Evolutionary conservation across 2,888 invertebrate genomes (phyloP).

Genomic region (Zaprionus lineosus): DNA sequence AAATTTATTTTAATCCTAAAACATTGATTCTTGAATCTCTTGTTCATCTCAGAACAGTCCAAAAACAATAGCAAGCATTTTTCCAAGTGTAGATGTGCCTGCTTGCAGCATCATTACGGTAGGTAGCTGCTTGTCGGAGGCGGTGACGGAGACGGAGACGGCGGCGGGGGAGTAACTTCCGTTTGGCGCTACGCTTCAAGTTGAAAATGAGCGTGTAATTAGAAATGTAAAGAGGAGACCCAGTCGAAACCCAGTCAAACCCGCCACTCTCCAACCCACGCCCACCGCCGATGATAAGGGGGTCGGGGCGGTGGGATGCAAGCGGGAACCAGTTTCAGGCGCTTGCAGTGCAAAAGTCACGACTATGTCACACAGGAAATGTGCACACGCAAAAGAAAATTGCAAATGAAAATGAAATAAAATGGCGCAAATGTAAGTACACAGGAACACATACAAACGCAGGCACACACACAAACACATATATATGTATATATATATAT

Average conservation of each 20-base stretch:
- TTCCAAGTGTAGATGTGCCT: not conserved
- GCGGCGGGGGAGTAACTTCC: conserved; percentile 39
- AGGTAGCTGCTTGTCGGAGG: conserved; percentile 23
- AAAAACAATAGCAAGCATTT: not conserved
- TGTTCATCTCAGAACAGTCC: too few relatives aligned
- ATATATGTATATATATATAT: conserved; percentile 3
- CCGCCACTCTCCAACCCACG: conserved; percentile 3
- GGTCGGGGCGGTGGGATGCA: too few relatives aligned
- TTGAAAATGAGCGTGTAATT: conserved; percentile 70
- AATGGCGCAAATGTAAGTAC: conserved; percentile 58
- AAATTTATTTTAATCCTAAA: too few relatives aligned
- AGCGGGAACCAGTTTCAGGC: conserved; percentile 1
- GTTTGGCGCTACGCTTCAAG: conserved; percentile 48
- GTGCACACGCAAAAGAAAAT: conserved; percentile 66
- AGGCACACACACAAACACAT: conserved; percentile 14
- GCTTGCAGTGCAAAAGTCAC: conserved; percentile 58
- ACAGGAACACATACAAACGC: conserved; percentile 21
- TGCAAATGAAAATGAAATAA: conserved; percentile 70
- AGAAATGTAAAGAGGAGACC: conserved; percentile 61
- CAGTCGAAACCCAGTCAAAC: conserved; percentile 14
- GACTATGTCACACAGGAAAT: conserved; percentile 59
- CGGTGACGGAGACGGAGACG: too few relatives aligned
- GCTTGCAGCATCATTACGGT: conserved; percentile 31
- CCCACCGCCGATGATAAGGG: too few relatives aligned
- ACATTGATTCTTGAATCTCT: too few relatives aligned